Base-by-base conservation (phyloP, 2,113 vertebrate genomes). In the Lepus timidus region DNA sequence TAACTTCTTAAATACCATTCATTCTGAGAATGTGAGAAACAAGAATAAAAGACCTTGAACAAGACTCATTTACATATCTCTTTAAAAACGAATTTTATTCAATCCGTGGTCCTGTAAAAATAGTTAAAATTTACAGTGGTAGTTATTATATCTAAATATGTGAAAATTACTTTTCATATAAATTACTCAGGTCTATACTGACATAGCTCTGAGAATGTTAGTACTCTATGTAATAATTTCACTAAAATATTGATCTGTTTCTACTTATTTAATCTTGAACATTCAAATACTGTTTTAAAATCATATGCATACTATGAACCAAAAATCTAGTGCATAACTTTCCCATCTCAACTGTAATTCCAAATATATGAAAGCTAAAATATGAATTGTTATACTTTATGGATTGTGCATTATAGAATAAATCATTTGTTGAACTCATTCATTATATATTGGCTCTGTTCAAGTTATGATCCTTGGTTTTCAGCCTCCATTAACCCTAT, bases 41-140 rank as follows among this genome's bases (percentile, higher is more conserved):
- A 90, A n/a, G 12, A 55, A 74, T 78, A 86, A 90, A 94, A 93
- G 5, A 78, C 88, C 83, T 94, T 96, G 87, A 95, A 83, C n/a
- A 83, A 85, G 64, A 85, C 31, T 86, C 17, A 74, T 76, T 95
- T 78, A 65, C n/a, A 52, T 67, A 25, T 51, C 58, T 85, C 71
- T 65, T 96, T 87, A 68, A 93, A 88, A 71, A 78, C 76, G 58
- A 93, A 89, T 94, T 71, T 84, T 85, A 89, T 88, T 92, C 23
- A 51, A 61, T 94, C 90, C 88, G 19, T 92, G 23, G 2, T 65
- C 12, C 27, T 75, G 13, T 71, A 92, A 92, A 92, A 95, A 93
- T 75, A 94, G 31, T 91, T 93, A 89, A 94, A 92, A 74, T 91
- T 78, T 86, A 87, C 85, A 85, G 27, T 88, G 19, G 14, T 27